Evolutionary conservation across 2,797 vertebrate species (phyloP), one percentile per base, ranked within the genome.

Genomic region (Mormyrops boulengeri): DNA sequence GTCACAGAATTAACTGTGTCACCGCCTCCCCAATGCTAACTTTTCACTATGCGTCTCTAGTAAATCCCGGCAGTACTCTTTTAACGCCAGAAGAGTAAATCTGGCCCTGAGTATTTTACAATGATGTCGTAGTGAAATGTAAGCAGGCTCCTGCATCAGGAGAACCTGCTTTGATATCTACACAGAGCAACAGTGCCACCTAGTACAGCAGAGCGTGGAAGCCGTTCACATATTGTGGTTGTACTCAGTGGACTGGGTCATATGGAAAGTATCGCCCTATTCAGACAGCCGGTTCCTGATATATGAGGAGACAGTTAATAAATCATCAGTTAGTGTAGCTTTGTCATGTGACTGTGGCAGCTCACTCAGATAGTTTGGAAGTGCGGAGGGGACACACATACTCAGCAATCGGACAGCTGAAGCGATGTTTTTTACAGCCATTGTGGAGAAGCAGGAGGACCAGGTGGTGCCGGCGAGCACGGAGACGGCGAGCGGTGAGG

Each of bases 181-280:
- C 26, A 86, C 88, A 85, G 95, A 93, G 92, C 95, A 96, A 96
- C 93, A 96, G 94, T 95, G 96, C 96, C 96, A 95, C 95, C 96
- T 96, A 96, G 95, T 93, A 92, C 41, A n/a, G 30, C 53, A 22
- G 12, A n/a, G 1, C 4, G 12, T 85, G 66, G 66, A 17, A 38
- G 47, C 84, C 38, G 17, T 3, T 80, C 73, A 19, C 73, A 41
- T n/a, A 44, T 44, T 44, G 38, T 44, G 6, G 14, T 41, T 47
- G 73, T 34, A n/a, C 73, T 80, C 73, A 41, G 38, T 44, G 73
- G 73, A 47, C 17, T 47, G 73, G 34, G 73, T 41, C 34, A 80
- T 8, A n/a, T 41, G 41, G 73, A 80, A 44, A 5, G 17, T n/a
- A n/a, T 80, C 17, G 41, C 38, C 73, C 19, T 7, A 44, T 80